Conservation (phyloP, 2,797 vertebrate genomes). For the Zalophus californianus region DNA sequence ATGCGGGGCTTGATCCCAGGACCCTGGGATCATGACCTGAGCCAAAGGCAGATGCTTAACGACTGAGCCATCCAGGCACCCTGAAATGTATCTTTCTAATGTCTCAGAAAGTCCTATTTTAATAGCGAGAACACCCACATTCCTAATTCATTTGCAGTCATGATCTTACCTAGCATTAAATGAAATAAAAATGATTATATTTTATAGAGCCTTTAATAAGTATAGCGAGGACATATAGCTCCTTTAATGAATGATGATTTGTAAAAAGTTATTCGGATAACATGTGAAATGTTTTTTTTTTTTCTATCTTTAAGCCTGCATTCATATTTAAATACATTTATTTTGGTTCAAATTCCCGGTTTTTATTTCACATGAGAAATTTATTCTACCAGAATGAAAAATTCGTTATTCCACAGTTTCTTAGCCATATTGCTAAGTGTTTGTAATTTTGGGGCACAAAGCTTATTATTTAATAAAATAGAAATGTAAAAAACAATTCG, state of each 20-base stretch:
- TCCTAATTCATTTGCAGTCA: neutral
- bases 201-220: neutral
- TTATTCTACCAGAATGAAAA: neutral
- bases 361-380: conserved; percentile 7
- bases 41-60: too few relatives aligned
- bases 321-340: neutral
- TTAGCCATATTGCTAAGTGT: neutral
- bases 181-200: conserved; percentile 41
- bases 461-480: conserved; percentile 37
- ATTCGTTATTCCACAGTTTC: neutral
- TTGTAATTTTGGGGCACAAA: neutral
- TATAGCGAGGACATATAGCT: neutral
- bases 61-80: too few relatives aligned
- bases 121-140: neutral
- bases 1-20: too few relatives aligned
- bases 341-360: neutral
- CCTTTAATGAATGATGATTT: neutral
- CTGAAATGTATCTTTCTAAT: neutral
- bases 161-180: conserved; percentile 8
- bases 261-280: neutral
- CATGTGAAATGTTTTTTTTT: neutral
- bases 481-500: neutral
- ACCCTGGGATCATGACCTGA: too few relatives aligned
- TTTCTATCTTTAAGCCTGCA: neutral
- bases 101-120: neutral